Percentiles rank a stretch among this genome's conserved stretches.
Conservation (phyloP, 1,140 invertebrate species). For the Lasioglossum albipes region DNA sequence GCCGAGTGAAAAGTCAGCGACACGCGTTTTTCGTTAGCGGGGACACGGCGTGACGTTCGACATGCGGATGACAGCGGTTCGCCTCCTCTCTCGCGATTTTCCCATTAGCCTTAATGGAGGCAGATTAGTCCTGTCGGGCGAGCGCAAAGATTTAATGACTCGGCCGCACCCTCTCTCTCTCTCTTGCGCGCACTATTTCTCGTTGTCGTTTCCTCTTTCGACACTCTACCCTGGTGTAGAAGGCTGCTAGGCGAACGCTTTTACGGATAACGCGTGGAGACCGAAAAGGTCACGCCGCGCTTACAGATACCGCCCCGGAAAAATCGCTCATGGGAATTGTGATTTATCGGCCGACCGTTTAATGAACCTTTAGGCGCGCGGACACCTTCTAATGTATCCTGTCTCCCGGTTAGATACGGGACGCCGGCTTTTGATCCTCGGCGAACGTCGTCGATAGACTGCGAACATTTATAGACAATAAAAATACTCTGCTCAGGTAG, state of each 20-base stretch:
- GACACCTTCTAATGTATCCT: too few relatives aligned
- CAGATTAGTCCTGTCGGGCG: slow-evolving; percentile 57
- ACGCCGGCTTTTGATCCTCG: too few relatives aligned
- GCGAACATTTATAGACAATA: too few relatives aligned
- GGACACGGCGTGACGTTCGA: slow-evolving; percentile 12
- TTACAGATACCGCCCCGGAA: not conserved
- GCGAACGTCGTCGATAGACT: too few relatives aligned
- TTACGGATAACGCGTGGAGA: slow-evolving; percentile 30
- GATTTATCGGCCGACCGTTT: slow-evolving; percentile 12
- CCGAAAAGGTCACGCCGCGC: slow-evolving; percentile 22
- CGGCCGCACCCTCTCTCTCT: slow-evolving; percentile 44
- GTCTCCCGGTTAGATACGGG: too few relatives aligned
- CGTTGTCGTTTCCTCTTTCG: slow-evolving; percentile 2
- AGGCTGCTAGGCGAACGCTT: not conserved
- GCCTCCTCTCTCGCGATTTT: slow-evolving; percentile 46
- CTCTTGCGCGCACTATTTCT: slow-evolving; percentile 14
- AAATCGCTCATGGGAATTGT: not conserved
- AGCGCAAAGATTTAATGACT: slow-evolving; percentile 61
- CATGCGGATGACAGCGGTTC: slow-evolving; percentile 62
- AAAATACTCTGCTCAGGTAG: too few relatives aligned
- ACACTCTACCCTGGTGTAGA: not conserved
- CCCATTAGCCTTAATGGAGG: slow-evolving; percentile 66
- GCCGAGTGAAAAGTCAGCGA: slow-evolving; percentile 54
- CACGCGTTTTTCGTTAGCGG: slow-evolving; percentile 54
- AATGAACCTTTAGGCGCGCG: not conserved